Evolutionary conservation across 1,140 invertebrate genomes (phyloP).

Genomic region (Mesaphorura yosii): DNA sequence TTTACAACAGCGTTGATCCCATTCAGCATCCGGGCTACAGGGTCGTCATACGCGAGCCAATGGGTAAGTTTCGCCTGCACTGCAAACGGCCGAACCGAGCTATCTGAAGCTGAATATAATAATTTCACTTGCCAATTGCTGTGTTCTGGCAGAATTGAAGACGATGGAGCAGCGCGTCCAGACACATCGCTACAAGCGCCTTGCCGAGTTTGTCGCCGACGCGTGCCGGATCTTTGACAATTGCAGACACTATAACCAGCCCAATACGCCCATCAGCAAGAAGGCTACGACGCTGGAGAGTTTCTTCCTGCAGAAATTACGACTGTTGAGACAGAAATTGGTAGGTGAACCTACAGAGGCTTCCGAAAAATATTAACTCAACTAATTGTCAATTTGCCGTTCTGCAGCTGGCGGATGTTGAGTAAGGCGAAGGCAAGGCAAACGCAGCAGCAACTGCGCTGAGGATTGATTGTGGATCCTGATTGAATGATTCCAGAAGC

Average conservation of each 20-base stretch:
- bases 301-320: conserved; percentile 89
- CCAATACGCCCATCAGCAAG: conserved; percentile 86
- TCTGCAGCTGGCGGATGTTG: no score
- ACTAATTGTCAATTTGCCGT: no score
- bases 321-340: conserved; percentile 49
- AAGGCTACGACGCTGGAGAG: conserved; percentile 88
- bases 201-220: conserved; percentile 91
- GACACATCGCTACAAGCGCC: conserved; percentile 65
- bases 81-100: no score
- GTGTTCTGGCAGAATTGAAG: conserved; percentile 67
- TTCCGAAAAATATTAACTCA: no score
- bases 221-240: conserved; percentile 98
- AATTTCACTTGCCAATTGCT: conserved; percentile 15
- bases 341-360: no score
- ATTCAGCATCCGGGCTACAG: conserved; percentile 94
- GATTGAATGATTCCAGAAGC: no score
- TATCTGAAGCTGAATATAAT: conserved; percentile 6
- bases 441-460: no score
- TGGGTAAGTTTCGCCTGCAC: conserved; percentile 60
- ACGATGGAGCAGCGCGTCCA: conserved; percentile 81
- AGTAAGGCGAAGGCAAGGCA: no score
- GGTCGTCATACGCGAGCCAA: conserved; percentile 92
- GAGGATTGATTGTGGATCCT: no score
- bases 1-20: conserved; percentile 90
- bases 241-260: conserved; percentile 91